Conservation (phyloP, 2,113 vertebrate genomes). For the Corythornis vintsioides region DNA sequence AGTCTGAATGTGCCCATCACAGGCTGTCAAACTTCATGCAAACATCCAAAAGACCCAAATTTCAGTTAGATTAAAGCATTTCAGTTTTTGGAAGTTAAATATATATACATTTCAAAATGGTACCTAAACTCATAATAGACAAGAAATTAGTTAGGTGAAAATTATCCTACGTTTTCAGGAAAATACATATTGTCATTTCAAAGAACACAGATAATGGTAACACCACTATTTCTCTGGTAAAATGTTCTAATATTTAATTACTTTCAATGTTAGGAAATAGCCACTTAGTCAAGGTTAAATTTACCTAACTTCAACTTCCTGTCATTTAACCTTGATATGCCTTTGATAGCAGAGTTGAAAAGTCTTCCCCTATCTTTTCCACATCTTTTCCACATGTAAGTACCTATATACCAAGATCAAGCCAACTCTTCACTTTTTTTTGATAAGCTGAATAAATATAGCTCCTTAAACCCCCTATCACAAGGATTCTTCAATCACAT, state of each 20-base stretch:
- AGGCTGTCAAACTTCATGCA: not conserved
- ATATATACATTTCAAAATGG: not conserved
- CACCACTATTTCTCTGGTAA: not conserved
- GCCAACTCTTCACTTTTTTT: conserved; percentile 10
- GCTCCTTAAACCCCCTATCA: not conserved
- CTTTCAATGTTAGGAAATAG: not conserved
- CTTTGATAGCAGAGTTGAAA: conserved; percentile 9
- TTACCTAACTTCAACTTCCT: conserved; percentile 44
- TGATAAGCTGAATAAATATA: conserved; percentile 62
- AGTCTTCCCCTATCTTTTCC: conserved; percentile 11
- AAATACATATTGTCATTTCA: not conserved
- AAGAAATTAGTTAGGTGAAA: not conserved
- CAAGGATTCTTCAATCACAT: not conserved
- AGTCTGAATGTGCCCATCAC: not conserved
- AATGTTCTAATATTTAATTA: not conserved
- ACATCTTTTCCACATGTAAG: conserved; percentile 29
- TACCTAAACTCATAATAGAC: not conserved
- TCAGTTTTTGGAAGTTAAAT: not conserved
- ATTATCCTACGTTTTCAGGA: not conserved
- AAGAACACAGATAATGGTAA: not conserved
- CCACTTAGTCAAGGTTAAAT: not conserved
- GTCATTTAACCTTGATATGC: not conserved
- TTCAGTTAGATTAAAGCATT: not conserved
- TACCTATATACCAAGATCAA: conserved; percentile 6
- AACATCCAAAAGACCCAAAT: not conserved